phyloP scores from a whole-genome alignment of 2,113 vertebrate genomes.

The Mandrillus leucophaeus region DNA sequence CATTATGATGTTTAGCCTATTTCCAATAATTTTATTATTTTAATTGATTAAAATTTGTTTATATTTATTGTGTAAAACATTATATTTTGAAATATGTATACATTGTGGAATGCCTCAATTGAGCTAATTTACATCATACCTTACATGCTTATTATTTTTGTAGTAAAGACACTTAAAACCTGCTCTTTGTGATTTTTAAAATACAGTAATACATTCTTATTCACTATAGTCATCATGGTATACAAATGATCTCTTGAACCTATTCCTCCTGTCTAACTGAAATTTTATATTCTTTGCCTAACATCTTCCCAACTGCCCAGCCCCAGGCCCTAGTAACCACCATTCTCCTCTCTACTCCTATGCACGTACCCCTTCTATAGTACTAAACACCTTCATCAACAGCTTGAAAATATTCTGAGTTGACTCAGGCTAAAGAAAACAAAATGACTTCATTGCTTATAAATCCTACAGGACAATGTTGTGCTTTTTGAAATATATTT shows the following conservation, averaged over 20 bases:
- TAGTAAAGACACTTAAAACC: not conserved
- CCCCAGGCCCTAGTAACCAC: not conserved
- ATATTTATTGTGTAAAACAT: not conserved
- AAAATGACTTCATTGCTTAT: not conserved
- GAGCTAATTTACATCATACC: not conserved
- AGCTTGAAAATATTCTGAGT: not conserved
- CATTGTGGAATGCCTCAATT: not conserved
- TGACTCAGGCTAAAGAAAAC: not conserved
- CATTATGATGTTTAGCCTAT: not conserved
- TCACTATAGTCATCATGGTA: not conserved
- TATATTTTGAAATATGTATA: not conserved
- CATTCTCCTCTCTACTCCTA: not conserved
- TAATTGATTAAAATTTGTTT: not conserved
- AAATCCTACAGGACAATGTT: not conserved
- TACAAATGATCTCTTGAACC: not conserved
- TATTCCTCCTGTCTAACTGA: not conserved
- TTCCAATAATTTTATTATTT: not conserved
- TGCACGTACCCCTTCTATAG: not conserved
- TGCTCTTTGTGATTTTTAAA: not conserved
- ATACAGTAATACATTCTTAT: not conserved
- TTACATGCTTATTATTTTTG: not conserved
- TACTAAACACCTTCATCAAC: not conserved
- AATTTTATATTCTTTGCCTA: not conserved
- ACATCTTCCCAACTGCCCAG: not conserved
- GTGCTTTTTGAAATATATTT: not conserved